Evolutionary conservation across 2,113 vertebrate genomes (phyloP).

Genomic region (Urocolius indicus): DNA sequence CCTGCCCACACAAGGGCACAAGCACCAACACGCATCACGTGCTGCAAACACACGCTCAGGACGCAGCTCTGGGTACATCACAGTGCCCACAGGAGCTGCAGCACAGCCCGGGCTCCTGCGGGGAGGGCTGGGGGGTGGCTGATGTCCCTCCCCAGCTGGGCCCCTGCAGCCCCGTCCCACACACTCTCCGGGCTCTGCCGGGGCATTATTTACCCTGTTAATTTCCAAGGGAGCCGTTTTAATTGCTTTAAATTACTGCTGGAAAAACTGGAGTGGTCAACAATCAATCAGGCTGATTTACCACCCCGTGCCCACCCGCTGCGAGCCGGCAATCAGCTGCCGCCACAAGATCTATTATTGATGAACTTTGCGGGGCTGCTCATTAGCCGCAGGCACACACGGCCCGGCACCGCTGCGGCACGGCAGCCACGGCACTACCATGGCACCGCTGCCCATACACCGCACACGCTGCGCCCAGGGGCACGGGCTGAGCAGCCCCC

Average conservation of each 20-base stretch:
- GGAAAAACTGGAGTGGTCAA: constrained; percentile 70
- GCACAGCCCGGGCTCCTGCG: background rate
- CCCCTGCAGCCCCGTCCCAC: background rate
- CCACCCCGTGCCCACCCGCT: constrained; percentile 70
- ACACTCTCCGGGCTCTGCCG: background rate
- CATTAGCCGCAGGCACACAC: constrained; percentile 82
- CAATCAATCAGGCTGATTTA: constrained; percentile 77
- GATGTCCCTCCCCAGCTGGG: background rate
- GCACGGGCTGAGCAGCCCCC: background rate
- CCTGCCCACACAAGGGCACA: background rate
- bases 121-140: background rate
- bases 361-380: constrained; percentile 84
- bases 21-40: background rate
- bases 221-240: constrained; percentile 64
- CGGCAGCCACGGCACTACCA: background rate
- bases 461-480: rapidly evolving
- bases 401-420: constrained; percentile 40
- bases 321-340: constrained; percentile 81
- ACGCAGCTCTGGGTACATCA: rapidly evolving
- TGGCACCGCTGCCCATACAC: rapidly evolving
- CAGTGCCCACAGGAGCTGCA: rapidly evolving
- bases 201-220: constrained; percentile 69
- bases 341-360: constrained; percentile 83
- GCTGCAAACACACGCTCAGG: background rate
- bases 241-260: constrained; percentile 73